Base-by-base conservation (phyloP, 1,140 invertebrate species). In the Trachymyrmex cornetzi region DNA sequence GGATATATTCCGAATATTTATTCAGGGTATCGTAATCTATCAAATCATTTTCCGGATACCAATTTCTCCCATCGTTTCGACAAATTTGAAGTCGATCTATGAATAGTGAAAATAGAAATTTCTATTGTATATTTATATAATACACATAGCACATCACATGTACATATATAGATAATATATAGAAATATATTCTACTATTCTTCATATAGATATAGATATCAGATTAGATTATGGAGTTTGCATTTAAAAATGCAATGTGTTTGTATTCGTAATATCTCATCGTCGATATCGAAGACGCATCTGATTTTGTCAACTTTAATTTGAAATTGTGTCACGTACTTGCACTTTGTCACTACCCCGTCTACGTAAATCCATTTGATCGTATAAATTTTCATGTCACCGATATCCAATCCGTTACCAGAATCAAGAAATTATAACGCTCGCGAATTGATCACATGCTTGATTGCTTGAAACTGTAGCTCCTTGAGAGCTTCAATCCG, bases 271-370 rank as follows among this genome's bases (percentile, higher is more conserved):
- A 22, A 59, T 74, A 59, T 61, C 38, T 61, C 71, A 61, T 48
- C 67, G 24, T 12, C 22, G 9, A n/a, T 84, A 63, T 84, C 38
- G 67, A 61, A 44, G 30, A 81, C 30, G 59, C 44, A 57, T 82
- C 80, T 72, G 67, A 82, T 82, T 82, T 57, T 59, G 66, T 48
- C 79, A 53, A 82, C 53, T 82, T 74, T 84, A 84, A 75, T 84
- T 75, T 27, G 55, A 14, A 84, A 84, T 75, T 84, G 69, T 75
- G 55, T 84, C 80, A 75, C 80, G 80, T 75, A 59, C 55, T 75
- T 34, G 69, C 69, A 75, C 69, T 84, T 84, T 22, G 38, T 84
- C 80, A 75, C 67, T 27, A 30, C 30, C 38, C 80, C n/a, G n/a
- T 44, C 38, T 19, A 22, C 16, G n/a, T 9, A 69, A 19, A 74